Percentiles rank a stretch among this genome's conserved stretches.
Evolutionary conservation across 2,797 vertebrate genomes (phyloP).

Genomic region (Pagetopsis macropterus): DNA sequence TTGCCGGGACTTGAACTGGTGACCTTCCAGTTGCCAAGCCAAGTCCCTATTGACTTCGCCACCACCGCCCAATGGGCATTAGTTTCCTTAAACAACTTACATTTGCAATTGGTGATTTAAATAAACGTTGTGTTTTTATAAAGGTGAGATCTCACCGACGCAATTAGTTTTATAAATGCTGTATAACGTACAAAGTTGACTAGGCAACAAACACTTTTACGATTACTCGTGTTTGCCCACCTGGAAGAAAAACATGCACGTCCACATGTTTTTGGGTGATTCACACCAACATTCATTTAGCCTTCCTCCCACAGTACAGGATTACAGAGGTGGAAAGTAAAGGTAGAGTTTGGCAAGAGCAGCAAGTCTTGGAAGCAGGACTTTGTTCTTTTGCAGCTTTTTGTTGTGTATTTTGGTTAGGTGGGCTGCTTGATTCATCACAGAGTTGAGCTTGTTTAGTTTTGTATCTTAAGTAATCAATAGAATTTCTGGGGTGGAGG

Average conservation of each 20-base stretch:
- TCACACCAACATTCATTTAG: conserved; percentile 35
- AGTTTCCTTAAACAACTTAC: not conserved
- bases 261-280: conserved; percentile 4
- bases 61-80: too few species aligned
- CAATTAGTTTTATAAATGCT: not conserved
- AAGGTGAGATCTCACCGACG: too few species aligned
- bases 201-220: not conserved
- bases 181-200: not conserved
- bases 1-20: too few species aligned
- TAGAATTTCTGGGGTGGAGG: conserved; percentile 1
- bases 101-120: not conserved
- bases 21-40: too few species aligned
- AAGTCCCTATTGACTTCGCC: too few species aligned
- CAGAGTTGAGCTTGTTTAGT: not conserved
- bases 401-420: conserved; percentile 10
- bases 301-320: conserved; percentile 32
- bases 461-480: conserved; percentile 13
- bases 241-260: conserved; percentile 4
- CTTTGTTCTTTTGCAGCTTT: conserved; percentile 23
- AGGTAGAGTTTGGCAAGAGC: conserved; percentile 33
- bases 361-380: conserved; percentile 9
- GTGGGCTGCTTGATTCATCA: conserved; percentile 38
- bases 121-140: not conserved
- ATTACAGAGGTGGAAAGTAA: conserved; percentile 11
- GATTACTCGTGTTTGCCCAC: not conserved